Base-by-base conservation (phyloP, 2,888 invertebrate species). In the Cybosia mesomella region DNA sequence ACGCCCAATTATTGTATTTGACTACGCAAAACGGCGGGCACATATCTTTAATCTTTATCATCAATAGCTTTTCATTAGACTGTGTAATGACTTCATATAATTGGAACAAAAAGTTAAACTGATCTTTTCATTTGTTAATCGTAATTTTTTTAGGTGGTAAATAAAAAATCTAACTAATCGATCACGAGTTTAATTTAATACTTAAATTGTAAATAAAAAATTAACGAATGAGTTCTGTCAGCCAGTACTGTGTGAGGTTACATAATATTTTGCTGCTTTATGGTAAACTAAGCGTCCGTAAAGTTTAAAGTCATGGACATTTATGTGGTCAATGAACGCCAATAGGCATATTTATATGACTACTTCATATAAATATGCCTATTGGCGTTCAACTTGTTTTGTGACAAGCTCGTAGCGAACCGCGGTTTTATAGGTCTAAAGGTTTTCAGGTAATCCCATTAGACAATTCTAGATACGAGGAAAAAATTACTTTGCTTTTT, bases 241-340 rank as follows among this genome's bases (percentile, higher is more conserved):
- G 80, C 85, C 84, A 81, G 82, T 85, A 83, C 75, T 80, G 68
- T 72, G 49, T 67, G 60, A 61, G 71, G 80, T 79, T 81, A 77
- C 76, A 76, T 59, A 85, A 82, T 75, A 83, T 85, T 86, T 84
- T 79, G 83, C 85, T 77, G 80, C 87, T 83, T 76, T 77, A 84
- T 86, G 80, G 75, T 76, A 57, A 70, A 66, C 58, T 63, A 58
- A 53, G 71, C 43, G 36, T 64, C 64, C 68, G 82, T 82, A 79
- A 83, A 79, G 83, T 77, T 82, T 81, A 79, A 85, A 89, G 87
- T 89, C 89, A 89, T 81, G 86, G 87, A 70, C 85, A 89, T 85
- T 89, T 90, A n/a, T n/a, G 89, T 88, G 92, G 91, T 91, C 90
- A 91, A 89, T 83, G 88, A 85, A 86, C 88, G 84, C 73, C 73